Evolutionary conservation across 2,888 invertebrate species (phyloP).

Genomic region (Willowsia nigromaculata): DNA sequence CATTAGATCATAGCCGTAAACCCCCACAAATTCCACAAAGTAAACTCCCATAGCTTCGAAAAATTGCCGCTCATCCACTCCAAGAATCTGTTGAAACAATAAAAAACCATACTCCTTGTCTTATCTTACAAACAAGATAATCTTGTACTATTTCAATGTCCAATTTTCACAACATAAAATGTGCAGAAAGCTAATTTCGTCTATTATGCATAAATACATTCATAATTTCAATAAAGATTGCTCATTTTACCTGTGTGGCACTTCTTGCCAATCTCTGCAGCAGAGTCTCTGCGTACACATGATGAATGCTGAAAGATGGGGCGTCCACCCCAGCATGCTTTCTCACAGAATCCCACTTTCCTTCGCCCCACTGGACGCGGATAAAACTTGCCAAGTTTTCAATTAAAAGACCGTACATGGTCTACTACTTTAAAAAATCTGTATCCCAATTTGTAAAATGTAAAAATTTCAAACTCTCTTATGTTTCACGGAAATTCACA

Average conservation of each 20-base stretch:
- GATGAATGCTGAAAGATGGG: conserved; percentile 91
- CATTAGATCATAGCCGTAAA: conserved; percentile 96
- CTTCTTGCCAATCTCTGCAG: conserved; percentile 91
- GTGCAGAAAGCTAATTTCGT: no score
- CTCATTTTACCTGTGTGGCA: conserved; percentile 88
- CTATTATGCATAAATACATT: no score
- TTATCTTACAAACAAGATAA: neutral
- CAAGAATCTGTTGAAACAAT: conserved; percentile 85
- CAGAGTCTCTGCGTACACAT: conserved; percentile 94
- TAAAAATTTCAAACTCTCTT: neutral
- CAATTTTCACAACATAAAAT: no score
- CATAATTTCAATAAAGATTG: no score
- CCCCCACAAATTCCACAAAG: conserved; percentile 95
- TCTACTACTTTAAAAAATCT: neutral
- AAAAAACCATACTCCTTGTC: neutral
- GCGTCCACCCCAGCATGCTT: conserved; percentile 92
- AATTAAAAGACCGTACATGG: conserved; percentile 96
- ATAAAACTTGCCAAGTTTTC: conserved; percentile 97
- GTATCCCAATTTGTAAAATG: neutral
- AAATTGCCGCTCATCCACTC: conserved; percentile 92
- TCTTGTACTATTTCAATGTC: no score
- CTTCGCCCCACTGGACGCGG: conserved; percentile 95
- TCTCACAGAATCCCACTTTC: conserved; percentile 95
- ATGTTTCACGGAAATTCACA: neutral
- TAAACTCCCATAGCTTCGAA: conserved; percentile 97